Evolutionary conservation across 2,797 vertebrate species (phyloP), one percentile per base, ranked within the genome.

Genomic region (Myripristis jacobus): DNA sequence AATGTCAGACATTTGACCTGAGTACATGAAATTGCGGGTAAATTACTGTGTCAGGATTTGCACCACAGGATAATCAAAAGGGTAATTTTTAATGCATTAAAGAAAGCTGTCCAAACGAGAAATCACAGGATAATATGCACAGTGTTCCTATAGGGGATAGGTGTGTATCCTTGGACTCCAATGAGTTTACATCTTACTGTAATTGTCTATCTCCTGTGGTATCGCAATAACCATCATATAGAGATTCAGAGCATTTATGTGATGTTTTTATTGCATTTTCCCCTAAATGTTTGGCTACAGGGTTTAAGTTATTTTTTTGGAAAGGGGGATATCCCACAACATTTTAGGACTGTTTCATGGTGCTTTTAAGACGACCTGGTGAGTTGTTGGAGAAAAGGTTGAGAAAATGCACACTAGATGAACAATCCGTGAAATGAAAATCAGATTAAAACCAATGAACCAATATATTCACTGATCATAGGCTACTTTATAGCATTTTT

Each of bases 331-430:
- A n/a, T n/a, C n/a, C n/a, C n/a, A 44, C 43, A 44, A 18, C 16
- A 44, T 44, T 44, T 41, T 16, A 21, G 24, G 22, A 19, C 22
- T 52, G 66, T 76, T 59, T 72, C 70, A 80, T 50, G 22, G 58
- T 22, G 66, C 65, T 44, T n/a, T n/a, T n/a, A 60, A 31, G 66
- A 64, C 77, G 25, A 65, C 81, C 82, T 53, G 68, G 71, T 52
- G 70, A 74, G 68, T 59, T 63, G 19, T 59, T 73, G 29, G 29
- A 31, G 29, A 31, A 44, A 44, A 44, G 43, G 43, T 44, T n/a
- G 43, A 73, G 36, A 25, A 36, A 72, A 68, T 65, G 44, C 10
- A 16, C 56, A 19, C 36, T 38, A 38, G 10, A 11, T 16, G 22
- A n/a, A 51, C 66, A 58, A 72, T 44, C 4, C 16, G 27, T 29